These are phyloP conservation scores for Hydrolagus colliei DNA, from an alignment of 2,797 vertebrate genomes.

Conservation along the genomic window DNA sequence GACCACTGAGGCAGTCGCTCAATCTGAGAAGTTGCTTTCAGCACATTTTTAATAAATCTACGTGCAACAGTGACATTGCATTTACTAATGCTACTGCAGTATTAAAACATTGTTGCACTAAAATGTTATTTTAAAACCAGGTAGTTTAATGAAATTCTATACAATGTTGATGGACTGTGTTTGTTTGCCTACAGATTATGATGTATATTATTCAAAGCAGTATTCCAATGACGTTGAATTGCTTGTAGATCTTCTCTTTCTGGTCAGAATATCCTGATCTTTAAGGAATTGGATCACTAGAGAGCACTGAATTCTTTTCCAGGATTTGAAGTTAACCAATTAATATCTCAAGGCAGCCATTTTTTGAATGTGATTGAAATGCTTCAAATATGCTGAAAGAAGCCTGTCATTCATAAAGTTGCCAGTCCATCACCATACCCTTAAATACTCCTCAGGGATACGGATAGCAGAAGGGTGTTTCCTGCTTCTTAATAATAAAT, in stretches of 20 bases:
- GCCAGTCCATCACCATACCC: neutral
- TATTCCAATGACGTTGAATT: neutral
- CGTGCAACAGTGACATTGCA: too few species aligned
- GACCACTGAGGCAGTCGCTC: too few species aligned
- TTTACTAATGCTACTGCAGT: too few species aligned
- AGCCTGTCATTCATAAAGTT: neutral
- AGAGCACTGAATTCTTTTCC: neutral
- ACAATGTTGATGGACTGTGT: too few species aligned
- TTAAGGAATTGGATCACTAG: neutral
- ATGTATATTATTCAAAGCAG: too few species aligned
- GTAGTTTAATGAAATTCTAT: too few species aligned
- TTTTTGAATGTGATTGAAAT: neutral
- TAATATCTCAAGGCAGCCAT: neutral
- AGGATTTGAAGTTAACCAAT: neutral
- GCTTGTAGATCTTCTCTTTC: neutral
- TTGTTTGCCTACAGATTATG: too few species aligned
- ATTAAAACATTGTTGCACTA: too few species aligned
- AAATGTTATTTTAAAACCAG: too few species aligned
- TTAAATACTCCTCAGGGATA: neutral
- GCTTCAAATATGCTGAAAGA: neutral
- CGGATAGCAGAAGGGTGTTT: neutral
- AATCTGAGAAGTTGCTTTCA: too few species aligned
- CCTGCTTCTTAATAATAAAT: neutral
- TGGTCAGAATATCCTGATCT: too few species aligned
- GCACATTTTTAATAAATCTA: too few species aligned